These are phyloP conservation scores for Ypsolopha scabrella DNA, from an alignment of 2,888 invertebrate species.

Conservation along the genomic window DNA sequence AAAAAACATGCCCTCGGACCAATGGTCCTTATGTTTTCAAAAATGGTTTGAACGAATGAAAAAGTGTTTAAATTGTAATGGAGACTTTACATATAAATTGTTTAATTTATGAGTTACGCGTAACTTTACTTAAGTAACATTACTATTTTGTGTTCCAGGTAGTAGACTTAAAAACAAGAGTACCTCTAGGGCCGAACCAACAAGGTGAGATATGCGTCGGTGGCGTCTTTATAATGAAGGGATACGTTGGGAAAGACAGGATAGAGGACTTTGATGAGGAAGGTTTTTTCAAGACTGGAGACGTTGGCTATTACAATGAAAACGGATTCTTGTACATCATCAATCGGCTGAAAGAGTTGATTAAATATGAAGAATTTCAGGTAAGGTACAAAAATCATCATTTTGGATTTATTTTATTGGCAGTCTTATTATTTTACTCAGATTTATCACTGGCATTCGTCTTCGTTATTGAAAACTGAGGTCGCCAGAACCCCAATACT, in stretches of 20 bases:
- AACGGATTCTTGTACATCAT: conserved; percentile 40
- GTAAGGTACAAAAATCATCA: conserved; percentile 20
- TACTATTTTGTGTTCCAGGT: conserved; percentile 32
- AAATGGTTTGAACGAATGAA: too few species aligned
- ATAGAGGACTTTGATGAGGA: conserved; percentile 54
- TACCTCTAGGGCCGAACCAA: conserved; percentile 72
- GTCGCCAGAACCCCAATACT: too few species aligned
- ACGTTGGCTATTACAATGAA: conserved; percentile 48
- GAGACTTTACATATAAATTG: too few species aligned
- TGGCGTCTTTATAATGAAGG: conserved; percentile 82
- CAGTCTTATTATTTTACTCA: too few species aligned
- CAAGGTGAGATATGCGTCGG: conserved; percentile 86
- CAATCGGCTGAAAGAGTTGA: conserved; percentile 49
- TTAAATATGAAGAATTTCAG: conserved; percentile 53
- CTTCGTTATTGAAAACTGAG: too few species aligned
- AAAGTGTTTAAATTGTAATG: too few species aligned
- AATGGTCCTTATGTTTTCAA: too few species aligned
- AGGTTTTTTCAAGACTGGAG: conserved; percentile 77
- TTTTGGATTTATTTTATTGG: too few species aligned
- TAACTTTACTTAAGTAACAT: too few species aligned
- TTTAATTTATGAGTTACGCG: too few species aligned
- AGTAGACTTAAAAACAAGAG: conserved; percentile 71
- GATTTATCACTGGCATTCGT: too few species aligned
- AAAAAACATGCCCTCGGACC: too few species aligned
- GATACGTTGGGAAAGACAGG: conserved; percentile 76